These are phyloP conservation scores for Neofelis nebulosa DNA, from an alignment of 2,113 vertebrate species.

Conservation along the genomic window DNA sequence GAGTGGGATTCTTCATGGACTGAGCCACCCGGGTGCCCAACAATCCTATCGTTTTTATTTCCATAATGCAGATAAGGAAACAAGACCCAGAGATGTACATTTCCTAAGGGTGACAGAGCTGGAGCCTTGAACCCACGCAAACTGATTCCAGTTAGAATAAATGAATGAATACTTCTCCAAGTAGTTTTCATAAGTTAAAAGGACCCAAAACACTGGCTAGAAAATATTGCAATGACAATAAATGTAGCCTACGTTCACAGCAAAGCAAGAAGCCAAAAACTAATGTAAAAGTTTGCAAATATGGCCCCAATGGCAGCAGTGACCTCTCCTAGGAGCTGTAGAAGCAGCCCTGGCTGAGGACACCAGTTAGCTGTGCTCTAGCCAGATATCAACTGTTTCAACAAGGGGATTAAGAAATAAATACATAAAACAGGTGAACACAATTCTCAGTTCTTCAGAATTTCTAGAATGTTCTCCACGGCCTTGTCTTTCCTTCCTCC, in stretches of 20 bases:
- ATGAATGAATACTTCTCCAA: not conserved
- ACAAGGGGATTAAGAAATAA: not conserved
- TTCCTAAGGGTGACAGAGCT: not conserved
- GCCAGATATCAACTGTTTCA: not conserved
- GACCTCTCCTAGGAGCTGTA: too few relatives aligned
- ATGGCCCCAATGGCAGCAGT: not conserved
- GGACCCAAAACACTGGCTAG: not conserved
- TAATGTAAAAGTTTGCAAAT: not conserved
- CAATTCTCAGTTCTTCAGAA: not conserved
- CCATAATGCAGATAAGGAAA: not conserved
- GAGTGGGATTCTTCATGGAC: too few relatives aligned
- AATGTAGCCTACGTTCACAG: not conserved
- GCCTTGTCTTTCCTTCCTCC: not conserved
- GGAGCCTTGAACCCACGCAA: not conserved
- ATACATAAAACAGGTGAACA: not conserved
- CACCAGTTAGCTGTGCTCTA: not conserved
- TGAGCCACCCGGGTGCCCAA: too few relatives aligned
- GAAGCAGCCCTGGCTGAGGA: not conserved
- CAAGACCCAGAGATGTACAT: not conserved
- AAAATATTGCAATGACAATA: not conserved
- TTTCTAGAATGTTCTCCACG: not conserved
- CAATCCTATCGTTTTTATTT: not conserved
- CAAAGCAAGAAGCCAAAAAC: conserved; percentile 11
- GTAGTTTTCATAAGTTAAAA: not conserved
- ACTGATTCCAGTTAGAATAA: not conserved